Conservation (phyloP, 2,113 vertebrate genomes). For the Rhea pennata region DNA sequence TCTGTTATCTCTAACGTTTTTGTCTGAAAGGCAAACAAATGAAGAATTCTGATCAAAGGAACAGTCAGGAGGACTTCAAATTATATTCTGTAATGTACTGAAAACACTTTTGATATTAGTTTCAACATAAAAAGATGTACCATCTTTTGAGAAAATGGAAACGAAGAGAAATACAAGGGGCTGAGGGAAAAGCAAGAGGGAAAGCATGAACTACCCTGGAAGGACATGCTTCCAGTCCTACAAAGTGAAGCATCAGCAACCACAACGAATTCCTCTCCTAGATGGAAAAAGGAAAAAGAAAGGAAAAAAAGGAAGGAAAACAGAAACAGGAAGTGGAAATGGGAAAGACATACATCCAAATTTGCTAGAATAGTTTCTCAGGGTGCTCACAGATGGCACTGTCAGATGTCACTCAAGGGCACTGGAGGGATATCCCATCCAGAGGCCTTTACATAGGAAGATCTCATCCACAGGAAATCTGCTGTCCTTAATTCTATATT, state of each 20-base stretch:
- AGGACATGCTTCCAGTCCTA: not conserved
- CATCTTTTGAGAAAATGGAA: not conserved
- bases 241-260: not conserved
- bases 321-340: too few relatives aligned
- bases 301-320: not conserved
- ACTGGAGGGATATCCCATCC: not conserved
- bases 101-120: not conserved
- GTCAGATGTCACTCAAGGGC: not conserved
- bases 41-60: not conserved
- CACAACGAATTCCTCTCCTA: not conserved
- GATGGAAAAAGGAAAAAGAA: not conserved
- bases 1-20: not conserved
- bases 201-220: fast-evolving
- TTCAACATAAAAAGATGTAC: not conserved
- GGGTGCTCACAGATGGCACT: not conserved
- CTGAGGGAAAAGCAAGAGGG: not conserved
- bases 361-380: not conserved
- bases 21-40: not conserved
- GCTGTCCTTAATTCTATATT: not conserved
- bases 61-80: not conserved
- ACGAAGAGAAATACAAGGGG: not conserved
- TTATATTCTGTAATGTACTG: not conserved
- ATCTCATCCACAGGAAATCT: not conserved
- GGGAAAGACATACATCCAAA: not conserved
- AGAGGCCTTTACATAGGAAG: not conserved